Percentiles rank a stretch among this genome's conserved stretches.
Evolutionary conservation across 1,140 invertebrate genomes (phyloP).

Genomic region (Aphelenchoides besseyi): DNA sequence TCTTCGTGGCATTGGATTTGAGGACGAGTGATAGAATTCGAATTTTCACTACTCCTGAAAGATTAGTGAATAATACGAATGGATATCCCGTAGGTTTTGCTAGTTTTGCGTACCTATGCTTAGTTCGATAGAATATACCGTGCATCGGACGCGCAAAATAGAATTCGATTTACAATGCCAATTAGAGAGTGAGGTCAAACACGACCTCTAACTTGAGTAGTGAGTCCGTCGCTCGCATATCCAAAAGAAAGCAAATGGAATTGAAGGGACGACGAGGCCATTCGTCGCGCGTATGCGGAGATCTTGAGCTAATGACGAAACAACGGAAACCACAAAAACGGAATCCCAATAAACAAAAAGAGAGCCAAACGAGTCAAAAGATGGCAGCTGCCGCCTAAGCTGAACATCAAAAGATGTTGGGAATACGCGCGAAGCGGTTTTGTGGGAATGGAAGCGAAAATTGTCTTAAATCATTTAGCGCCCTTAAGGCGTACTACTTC

Average conservation of each 20-base stretch:
- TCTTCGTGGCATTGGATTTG: no score
- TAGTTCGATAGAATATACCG: neutral
- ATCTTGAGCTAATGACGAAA: conserved; percentile 6
- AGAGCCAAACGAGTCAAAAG: neutral
- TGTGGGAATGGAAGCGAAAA: no score
- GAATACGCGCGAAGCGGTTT: no score
- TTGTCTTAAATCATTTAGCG: no score
- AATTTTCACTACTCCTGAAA: no score
- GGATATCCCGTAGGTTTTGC: no score
- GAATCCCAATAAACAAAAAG: conserved; percentile 3
- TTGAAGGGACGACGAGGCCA: neutral
- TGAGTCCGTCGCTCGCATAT: no score
- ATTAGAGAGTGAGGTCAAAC: conserved; percentile 3
- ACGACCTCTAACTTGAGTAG: neutral
- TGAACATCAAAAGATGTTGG: no score
- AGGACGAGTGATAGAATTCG: no score
- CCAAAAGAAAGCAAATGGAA: neutral
- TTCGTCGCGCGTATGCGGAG: neutral
- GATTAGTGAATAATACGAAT: no score
- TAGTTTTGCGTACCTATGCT: neutral
- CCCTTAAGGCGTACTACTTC: no score
- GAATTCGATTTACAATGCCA: neutral
- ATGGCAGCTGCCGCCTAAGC: neutral
- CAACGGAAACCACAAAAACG: neutral
- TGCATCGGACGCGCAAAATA: neutral